phyloP scores from a whole-genome alignment of 2,113 vertebrate species.

The Leuciscus idus region DNA sequence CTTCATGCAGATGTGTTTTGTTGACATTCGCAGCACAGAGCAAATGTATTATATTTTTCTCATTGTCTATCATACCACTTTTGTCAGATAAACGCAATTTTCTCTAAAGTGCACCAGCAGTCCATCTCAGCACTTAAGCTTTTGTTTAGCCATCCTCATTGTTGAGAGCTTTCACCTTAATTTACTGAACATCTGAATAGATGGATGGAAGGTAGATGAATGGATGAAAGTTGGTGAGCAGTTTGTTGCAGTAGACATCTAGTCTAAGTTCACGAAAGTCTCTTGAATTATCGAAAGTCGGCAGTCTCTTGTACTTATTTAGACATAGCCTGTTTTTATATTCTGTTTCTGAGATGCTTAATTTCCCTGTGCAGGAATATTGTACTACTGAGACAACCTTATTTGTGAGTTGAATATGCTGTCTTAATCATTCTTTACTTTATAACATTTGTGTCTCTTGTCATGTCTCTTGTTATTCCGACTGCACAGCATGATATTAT shows the following conservation, averaged over 20 bases:
- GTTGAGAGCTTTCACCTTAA: slow-evolving; percentile 30
- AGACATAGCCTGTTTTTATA: not conserved
- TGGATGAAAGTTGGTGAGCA: slow-evolving; percentile 21
- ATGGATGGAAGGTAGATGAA: slow-evolving; percentile 13
- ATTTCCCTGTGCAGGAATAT: not conserved
- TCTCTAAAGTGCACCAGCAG: slow-evolving; percentile 11
- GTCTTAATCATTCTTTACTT: not conserved
- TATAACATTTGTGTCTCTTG: not conserved
- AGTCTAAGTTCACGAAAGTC: not conserved
- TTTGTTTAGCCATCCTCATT: slow-evolving; percentile 25
- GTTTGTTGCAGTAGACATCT: not conserved
- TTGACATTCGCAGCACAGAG: not conserved
- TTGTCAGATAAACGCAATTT: slow-evolving; percentile 27
- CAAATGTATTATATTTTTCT: not conserved
- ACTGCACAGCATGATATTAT: slow-evolving; percentile 9
- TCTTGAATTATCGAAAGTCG: not conserved
- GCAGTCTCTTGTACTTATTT: not conserved
- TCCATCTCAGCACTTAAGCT: slow-evolving; percentile 38
- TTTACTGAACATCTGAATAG: slow-evolving; percentile 19
- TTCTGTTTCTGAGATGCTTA: not conserved
- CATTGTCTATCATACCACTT: slow-evolving; percentile 19
- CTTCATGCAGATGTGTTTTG: slow-evolving; percentile 1
- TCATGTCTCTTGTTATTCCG: not conserved
- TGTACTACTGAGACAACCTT: not conserved
- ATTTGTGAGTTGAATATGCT: not conserved